These are phyloP conservation scores for Procapra przewalskii DNA, from an alignment of 2,113 vertebrate genomes.

Conservation along the genomic window DNA sequence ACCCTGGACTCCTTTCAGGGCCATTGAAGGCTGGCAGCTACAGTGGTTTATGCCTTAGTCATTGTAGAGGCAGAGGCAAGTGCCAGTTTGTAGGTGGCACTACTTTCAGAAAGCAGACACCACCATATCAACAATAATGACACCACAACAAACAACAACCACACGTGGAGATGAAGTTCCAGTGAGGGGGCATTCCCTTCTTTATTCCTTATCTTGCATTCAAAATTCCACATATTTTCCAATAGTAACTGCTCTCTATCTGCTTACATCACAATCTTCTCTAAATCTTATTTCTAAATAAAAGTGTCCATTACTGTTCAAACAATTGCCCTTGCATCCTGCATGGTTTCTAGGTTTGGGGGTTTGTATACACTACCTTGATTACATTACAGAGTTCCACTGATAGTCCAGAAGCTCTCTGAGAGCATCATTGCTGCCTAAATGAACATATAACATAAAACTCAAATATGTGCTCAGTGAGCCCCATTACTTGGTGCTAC, in stretches of 20 bases:
- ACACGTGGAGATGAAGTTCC: background rate
- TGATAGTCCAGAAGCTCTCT: background rate
- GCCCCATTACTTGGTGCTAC: background rate
- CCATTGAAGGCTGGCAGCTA: background rate
- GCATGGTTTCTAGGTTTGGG: background rate
- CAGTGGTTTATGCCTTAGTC: background rate
- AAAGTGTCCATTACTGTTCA: background rate
- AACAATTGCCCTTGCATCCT: background rate
- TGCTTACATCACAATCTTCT: background rate
- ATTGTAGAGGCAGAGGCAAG: background rate
- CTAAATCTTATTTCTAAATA: background rate
- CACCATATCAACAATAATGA: background rate
- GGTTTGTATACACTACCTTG: background rate
- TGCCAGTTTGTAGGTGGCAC: background rate
- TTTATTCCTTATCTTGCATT: background rate
- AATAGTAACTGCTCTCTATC: background rate
- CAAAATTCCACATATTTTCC: background rate
- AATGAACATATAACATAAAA: background rate
- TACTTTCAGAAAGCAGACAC: background rate
- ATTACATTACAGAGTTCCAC: background rate
- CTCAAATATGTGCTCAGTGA: background rate
- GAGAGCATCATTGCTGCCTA: background rate
- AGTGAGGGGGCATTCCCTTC: background rate
- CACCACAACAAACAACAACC: background rate
- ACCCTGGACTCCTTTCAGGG: background rate